Base-by-base conservation (phyloP, 2,888 invertebrate genomes). In the Tetranychus truncatus region DNA sequence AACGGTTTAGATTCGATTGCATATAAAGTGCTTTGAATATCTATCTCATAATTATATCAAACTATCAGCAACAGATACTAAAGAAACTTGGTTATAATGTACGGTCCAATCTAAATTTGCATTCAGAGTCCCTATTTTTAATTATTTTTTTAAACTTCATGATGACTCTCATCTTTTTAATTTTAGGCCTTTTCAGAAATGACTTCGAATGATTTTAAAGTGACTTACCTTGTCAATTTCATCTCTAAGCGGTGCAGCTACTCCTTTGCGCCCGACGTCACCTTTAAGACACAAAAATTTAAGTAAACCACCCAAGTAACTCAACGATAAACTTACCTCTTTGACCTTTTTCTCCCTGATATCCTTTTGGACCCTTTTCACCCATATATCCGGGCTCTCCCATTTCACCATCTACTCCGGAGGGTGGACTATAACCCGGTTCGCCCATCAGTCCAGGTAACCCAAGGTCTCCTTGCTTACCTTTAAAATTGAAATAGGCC, bases 371-470 rank as follows among this genome's bases (percentile, higher is more conserved):
- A 18, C 73, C 73, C 9, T 1, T 44, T 11, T 20, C 66, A 55
- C 73, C 73, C 6, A 11, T 6, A 15, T 65, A 44, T 20, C 79
- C 72, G 77, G 75, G 2, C 2, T 55, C 55, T 15, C 55, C 55
- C 9, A 55, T 55, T 3, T 75, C 67, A 73, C 79, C 79, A 6
- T 75, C 72, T 9, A 76, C 67, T 24, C 79, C 79, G 24, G 78
- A 77, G 3, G 77, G 55, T 45, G 79, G 79, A 6, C 76, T 76
- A 18, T 75, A 69, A 34, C 79, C 79, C 11, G 78, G 76, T 9
- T 72, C 6, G 6, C 79, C 79, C n/a, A 74, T 89, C 9, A 89
- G 80, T 34, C 55, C 55, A 55, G 55, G 55, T 6, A 55, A 6
- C 6, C 79, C 79, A 20, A 76, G 76, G 72, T 79, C 78, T 11